Evolutionary conservation across 2,113 vertebrate species (phyloP), one percentile per base, ranked within the genome.

Genomic region (Gymnorhina tibicen): DNA sequence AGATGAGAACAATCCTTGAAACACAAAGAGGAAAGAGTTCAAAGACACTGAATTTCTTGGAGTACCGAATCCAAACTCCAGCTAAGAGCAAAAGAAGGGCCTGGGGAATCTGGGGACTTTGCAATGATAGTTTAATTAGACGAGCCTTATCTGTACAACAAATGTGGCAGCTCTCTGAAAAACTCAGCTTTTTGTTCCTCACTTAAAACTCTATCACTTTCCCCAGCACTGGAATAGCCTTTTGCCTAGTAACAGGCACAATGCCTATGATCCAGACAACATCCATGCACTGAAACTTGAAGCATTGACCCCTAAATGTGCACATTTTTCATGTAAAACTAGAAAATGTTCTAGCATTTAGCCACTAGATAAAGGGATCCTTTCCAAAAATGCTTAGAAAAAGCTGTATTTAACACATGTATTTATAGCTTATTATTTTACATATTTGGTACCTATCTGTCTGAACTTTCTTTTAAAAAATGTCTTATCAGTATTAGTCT

Each of bases 11-110:
- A 89, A 89, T 86, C 83, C 93, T 93, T 93, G 95, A 94, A 92
- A 94, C 60, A 92, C 85, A 93, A 93, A 96, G 80, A 92, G 26
- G 72, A 86, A 88, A 16, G 64, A 35, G 68, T 89, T 96, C 92
- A 96, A 94, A 95, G 85, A 59, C 59, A 55, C 90, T 74, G 85
- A 30, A 37, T 93, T 90, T 96, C 92, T 94, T 87, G 72, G 80
- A 96, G 87, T 77, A 93, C 85, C 0, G 0, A 93, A 88, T 95
- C 78, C 90, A 95, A 96, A 73, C 87, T 91, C 93, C 87, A 96
- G 94, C 90, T 94, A 96, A 94, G 90, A 97, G 96, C 90, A 94
- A 95, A 96, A 95, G 91, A 95, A 93, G 70, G 93, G 90, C 81
- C 89, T 85, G 64, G 79, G 78, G 90, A 96, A 94, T 86, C 85